Percentiles rank a stretch among this genome's conserved stretches.
Evolutionary conservation across 2,888 invertebrate genomes (phyloP).

Genomic region (Euphydryas editha): DNA sequence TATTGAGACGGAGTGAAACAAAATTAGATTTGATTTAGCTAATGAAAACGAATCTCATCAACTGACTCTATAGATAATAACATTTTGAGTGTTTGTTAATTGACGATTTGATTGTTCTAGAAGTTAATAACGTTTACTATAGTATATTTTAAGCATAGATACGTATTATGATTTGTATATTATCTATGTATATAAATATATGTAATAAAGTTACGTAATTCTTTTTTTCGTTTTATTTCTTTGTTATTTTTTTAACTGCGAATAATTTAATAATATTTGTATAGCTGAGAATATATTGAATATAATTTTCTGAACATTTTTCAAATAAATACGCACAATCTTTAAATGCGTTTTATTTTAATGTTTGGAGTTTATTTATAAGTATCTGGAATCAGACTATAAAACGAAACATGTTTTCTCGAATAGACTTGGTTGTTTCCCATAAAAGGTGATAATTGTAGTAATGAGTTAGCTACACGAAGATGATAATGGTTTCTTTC

Average conservation of each 20-base stretch:
- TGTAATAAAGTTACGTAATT: too few species aligned
- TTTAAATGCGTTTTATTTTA: background rate
- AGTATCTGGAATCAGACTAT: background rate
- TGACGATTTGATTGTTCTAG: background rate
- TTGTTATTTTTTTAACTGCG: too few species aligned
- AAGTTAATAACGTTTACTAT: too few species aligned
- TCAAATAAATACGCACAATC: too few species aligned
- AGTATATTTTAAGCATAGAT: too few species aligned
- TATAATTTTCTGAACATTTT: too few species aligned
- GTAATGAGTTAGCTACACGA: background rate
- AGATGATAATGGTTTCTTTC: background rate
- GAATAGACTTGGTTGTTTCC: background rate
- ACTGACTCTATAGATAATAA: background rate
- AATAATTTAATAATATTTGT: too few species aligned
- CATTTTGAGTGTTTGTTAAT: background rate
- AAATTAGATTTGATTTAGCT: conserved; percentile 7
- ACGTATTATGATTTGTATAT: too few species aligned
- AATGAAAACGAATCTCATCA: background rate
- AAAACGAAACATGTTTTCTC: background rate
- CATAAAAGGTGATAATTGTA: background rate
- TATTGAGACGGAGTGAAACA: conserved; percentile 1
- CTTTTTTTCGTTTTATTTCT: background rate
- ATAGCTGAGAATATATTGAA: too few species aligned
- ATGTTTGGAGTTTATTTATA: conserved; percentile 5
- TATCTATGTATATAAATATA: too few species aligned